Evolutionary conservation across 2,888 invertebrate genomes (phyloP).

Genomic region (Hydroisotoma schaefferi): DNA sequence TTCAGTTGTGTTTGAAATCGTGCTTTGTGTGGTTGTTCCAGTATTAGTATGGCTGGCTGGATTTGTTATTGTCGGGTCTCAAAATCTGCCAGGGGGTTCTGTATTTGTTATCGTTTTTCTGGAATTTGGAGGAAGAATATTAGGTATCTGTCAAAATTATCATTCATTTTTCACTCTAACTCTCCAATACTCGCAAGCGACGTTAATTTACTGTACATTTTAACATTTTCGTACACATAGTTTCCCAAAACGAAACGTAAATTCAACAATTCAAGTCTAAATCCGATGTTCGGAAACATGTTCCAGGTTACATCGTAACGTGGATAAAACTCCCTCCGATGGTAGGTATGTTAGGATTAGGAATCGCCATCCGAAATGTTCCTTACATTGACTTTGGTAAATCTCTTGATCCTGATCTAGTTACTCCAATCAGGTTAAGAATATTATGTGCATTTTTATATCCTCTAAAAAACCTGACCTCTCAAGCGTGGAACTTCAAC

Average conservation of each 20-base stretch:
- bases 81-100: conserved; percentile 42
- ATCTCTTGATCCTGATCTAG: conserved; percentile 35
- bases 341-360: conserved; percentile 82
- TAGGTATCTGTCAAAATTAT: too few species aligned
- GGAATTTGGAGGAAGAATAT: conserved; percentile 40
- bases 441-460: too few species aligned
- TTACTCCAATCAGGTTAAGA: conserved; percentile 44
- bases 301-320: conserved; percentile 69
- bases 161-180: too few species aligned
- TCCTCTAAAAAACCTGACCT: too few species aligned
- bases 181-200: too few species aligned
- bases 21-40: conserved; percentile 22
- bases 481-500: too few species aligned
- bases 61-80: conserved; percentile 24
- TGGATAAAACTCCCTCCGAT: conserved; percentile 76
- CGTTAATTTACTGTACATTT: too few species aligned
- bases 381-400: conserved; percentile 39
- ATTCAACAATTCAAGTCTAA: too few species aligned
- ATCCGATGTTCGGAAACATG: too few species aligned
- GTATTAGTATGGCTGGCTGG: conserved; percentile 32
- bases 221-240: too few species aligned
- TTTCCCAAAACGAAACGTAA: too few species aligned
- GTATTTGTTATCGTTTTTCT: conserved; percentile 39
- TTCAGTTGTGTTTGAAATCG: conserved; percentile 7
- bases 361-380: conserved; percentile 62